These are phyloP conservation scores for Heliconius hewitsoni DNA, from an alignment of 1,140 invertebrate genomes.

Conservation along the genomic window DNA sequence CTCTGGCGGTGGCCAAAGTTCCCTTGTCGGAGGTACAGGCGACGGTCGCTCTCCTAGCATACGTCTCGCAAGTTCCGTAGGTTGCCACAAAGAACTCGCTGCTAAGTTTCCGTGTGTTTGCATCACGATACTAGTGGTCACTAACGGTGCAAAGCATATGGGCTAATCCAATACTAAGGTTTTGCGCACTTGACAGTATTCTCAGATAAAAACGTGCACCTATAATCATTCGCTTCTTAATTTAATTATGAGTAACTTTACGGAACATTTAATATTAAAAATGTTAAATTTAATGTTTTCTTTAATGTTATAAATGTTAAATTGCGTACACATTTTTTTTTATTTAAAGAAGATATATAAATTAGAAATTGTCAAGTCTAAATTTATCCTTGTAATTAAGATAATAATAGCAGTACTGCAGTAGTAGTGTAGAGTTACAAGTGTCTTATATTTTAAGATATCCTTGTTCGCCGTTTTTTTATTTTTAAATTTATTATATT, in stretches of 20 bases:
- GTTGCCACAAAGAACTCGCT: constrained; percentile 72
- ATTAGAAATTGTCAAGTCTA: no score
- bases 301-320: not conserved
- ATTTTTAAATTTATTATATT: no score
- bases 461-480: no score
- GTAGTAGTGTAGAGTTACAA: no score
- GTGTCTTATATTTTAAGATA: no score
- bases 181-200: constrained; percentile 69
- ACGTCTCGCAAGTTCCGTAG: constrained; percentile 68
- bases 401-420: no score
- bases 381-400: no score
- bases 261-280: not conserved
- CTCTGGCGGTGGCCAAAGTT: constrained; percentile 67
- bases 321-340: not conserved
- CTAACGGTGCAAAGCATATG: constrained; percentile 54
- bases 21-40: constrained; percentile 70
- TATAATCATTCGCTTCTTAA: constrained; percentile 52
- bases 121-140: constrained; percentile 64
- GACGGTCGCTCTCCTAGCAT: constrained; percentile 73
- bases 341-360: not conserved
- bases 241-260: constrained; percentile 55
- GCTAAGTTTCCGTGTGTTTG: constrained; percentile 72
- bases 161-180: constrained; percentile 74
- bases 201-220: constrained; percentile 53
- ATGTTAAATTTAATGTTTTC: no score